Percentiles rank a stretch among this genome's conserved stretches.
Evolutionary conservation across 2,797 vertebrate species (phyloP).

Genomic region (Otus scops): DNA sequence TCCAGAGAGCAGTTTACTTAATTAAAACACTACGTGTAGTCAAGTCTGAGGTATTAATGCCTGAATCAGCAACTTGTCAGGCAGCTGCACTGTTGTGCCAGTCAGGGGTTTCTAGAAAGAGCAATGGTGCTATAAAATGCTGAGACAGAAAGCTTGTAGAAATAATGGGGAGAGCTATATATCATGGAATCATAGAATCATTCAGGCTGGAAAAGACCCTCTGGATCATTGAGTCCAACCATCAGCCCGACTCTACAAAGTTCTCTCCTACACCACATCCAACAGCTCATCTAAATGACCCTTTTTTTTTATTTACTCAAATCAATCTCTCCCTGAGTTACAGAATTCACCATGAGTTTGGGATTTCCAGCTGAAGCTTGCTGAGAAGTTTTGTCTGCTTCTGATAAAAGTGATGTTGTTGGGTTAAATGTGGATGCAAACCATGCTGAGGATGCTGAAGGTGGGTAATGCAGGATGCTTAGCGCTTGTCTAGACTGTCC

Average conservation of each 20-base stretch:
- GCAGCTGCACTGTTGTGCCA: background rate
- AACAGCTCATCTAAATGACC: too few relatives aligned
- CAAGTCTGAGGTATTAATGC: background rate
- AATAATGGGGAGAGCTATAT: background rate
- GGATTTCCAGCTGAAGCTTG: background rate
- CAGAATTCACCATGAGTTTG: background rate
- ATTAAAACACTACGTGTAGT: background rate
- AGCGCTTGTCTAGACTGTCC: background rate
- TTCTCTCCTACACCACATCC: too few relatives aligned
- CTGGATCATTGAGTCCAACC: too few relatives aligned
- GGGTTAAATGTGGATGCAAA: background rate
- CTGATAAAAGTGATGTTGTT: background rate
- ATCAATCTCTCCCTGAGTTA: background rate
- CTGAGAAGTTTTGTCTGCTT: background rate
- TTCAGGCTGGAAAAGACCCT: too few relatives aligned
- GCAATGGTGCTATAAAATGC: background rate
- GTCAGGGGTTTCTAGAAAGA: background rate
- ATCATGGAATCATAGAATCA: too few relatives aligned
- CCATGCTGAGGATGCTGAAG: background rate
- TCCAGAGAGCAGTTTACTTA: background rate
- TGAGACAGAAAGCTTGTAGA: background rate
- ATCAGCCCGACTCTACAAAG: too few relatives aligned
- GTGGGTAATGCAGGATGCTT: background rate
- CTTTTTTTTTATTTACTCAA: background rate
- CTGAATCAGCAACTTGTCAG: background rate